Evolutionary conservation across 2,113 vertebrate species (phyloP), one percentile per base, ranked within the genome.

Genomic region (Clarias gariepinus): DNA sequence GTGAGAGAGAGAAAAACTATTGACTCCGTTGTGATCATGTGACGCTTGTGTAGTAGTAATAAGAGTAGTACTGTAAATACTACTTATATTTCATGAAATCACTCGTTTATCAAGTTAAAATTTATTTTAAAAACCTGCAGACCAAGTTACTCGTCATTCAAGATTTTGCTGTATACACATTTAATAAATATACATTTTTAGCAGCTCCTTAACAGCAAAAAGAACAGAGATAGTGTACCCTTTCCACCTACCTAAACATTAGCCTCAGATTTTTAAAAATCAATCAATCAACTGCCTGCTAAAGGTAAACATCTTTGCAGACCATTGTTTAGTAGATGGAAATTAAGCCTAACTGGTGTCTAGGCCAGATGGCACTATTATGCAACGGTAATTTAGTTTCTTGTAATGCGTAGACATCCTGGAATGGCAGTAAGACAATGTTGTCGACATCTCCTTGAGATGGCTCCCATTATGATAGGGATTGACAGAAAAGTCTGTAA

Each of bases 391-490:
- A 63, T 41, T 68, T 33, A 53, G 33, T 81, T 63, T 87, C 82
- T 52, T 19, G 83, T 41, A 60, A 84, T 11, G 3, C 33, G 23
- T 79, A 78, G n/a, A 76, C 8, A 73, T 10, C 11, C 9, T 13
- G 57, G 28, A 85, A 64, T 55, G 23, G 10, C 23, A 33, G 89
- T 89, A 89, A 89, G 55, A 57, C 84, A 58, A 36, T 88, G 85
- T 61, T 87, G 89, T 87, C 60, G 85, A 86, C 71, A 90, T 33
- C 83, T 16, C 74, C 60, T 73, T 81, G 78, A 81, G 64, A 80
- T 11, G 57, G 82, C 80, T 61, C 60, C 21, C 21, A 15, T 28
- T 28, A 66, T 66, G 63, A 28, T 12, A 28, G 63, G n/a, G n/a
- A 66, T 66, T 66, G 11, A 13, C 11, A 66, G n/a, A 25, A 66